Evolutionary conservation across 2,797 vertebrate species (phyloP), one percentile per base, ranked within the genome.

Genomic region (Sebastes baramenuke): DNA sequence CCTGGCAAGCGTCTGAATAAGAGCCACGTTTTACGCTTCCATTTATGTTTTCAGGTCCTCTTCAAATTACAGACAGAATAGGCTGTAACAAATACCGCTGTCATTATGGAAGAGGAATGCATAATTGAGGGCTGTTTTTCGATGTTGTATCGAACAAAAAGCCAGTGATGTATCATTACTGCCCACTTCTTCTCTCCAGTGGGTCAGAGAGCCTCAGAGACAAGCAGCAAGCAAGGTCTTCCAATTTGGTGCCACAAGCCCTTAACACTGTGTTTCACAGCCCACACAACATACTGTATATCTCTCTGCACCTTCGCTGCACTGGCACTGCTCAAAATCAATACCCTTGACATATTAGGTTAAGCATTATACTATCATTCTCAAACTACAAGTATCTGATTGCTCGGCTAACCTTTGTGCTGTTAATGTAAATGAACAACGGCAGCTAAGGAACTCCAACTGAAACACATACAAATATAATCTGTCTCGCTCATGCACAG

Each of bases 271-370:
- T 54, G 36, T 80, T 84, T 71, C 72, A 69, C 61, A 32, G 61
- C 84, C 81, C 75, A 79, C 79, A 75, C 62, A 75, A 82, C 67
- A 81, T 81, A 38, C 36, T 38, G 36, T 38, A 38, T 38, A 61
- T 38, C 80, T 81, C 81, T 78, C 64, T 83, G 80, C 56, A 79
- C 84, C 74, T 87, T 87, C 67, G 64, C 73, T 85, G 49, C 69
- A 79, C 72, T 71, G 59, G 34, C 69, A 38, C 74, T 69, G 62
- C 68, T 87, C 58, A 81, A 89, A 92, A 89, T 89, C 88, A 85
- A 92, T 93, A 85, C 46, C 54, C 66, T 74, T 84, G 75, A 86
- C 82, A 69, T 66, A 84, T 86, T 73, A 75, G 77, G 83, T 89
- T 82, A 87, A 78, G 80, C 81, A 78, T 46, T 72, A 75, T 61